Conservation (phyloP, 1,140 invertebrate species). For the Saccostrea glomerata region DNA sequence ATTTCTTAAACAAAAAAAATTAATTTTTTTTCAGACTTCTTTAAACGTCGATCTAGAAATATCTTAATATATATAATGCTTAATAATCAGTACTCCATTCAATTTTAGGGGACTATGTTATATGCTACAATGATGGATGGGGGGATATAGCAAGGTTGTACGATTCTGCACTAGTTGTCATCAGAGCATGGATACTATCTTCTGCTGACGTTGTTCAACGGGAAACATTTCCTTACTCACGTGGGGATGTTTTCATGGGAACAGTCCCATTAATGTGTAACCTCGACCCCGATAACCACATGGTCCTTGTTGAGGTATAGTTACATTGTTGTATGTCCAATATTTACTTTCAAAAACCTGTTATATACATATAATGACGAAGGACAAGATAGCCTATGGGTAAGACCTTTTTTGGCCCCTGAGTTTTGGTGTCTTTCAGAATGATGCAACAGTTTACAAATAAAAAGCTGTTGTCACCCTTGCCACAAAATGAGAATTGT, state of each 20-base stretch:
- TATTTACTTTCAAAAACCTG: too few species aligned
- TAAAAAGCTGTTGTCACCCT: too few species aligned
- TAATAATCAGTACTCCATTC: background rate
- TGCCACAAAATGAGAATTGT: too few species aligned
- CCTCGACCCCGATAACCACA: background rate
- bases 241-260: background rate
- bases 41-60: too few species aligned
- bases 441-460: too few species aligned
- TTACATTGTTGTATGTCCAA: too few species aligned
- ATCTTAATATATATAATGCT: background rate
- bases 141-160: background rate
- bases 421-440: too few species aligned
- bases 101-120: background rate
- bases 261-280: background rate
- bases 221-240: background rate
- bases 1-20: too few species aligned
- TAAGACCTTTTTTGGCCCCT: too few species aligned
- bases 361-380: too few species aligned
- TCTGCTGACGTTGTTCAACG: background rate
- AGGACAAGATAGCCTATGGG: too few species aligned
- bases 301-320: background rate
- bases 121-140: background rate
- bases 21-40: too few species aligned
- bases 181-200: background rate
- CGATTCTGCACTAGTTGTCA: background rate